These are phyloP conservation scores for Epinephelus awoara DNA, from an alignment of 2,797 vertebrate species.

Conservation along the genomic window DNA sequence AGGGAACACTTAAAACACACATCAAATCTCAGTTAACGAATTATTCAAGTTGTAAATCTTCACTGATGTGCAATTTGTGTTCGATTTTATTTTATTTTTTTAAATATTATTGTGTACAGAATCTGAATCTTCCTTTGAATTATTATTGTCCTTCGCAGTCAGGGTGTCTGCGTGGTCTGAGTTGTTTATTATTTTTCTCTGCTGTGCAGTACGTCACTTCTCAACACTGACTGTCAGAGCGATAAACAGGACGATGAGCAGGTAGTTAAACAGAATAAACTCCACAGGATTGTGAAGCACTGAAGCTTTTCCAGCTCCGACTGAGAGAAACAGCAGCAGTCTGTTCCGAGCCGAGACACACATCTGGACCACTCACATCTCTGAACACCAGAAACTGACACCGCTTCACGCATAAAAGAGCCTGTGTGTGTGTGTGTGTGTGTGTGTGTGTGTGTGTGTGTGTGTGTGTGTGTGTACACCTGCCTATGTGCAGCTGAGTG, in stretches of 20 bases:
- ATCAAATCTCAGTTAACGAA: no score
- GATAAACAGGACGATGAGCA: constrained; percentile 2
- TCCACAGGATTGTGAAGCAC: not conserved
- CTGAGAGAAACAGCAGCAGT: constrained; percentile 51
- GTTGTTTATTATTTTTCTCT: not conserved
- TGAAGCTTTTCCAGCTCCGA: constrained; percentile 30
- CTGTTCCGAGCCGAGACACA: constrained; percentile 56
- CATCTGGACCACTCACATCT: constrained; percentile 62
- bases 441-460: constrained; percentile 11
- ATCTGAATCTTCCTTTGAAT: no score
- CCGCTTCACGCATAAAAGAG: constrained; percentile 27
- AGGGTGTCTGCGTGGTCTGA: no score
- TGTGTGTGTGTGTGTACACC: constrained; percentile 35
- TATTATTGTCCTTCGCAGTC: no score
- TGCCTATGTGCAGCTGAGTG: constrained; percentile 11
- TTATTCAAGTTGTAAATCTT: no score
- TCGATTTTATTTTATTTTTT: no score
- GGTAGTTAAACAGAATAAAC: not conserved
- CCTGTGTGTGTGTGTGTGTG: constrained; percentile 35
- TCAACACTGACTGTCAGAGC: not conserved
- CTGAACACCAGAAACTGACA: constrained; percentile 47
- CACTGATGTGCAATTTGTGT: no score
- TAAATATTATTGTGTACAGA: no score
- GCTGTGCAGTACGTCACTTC: not conserved
- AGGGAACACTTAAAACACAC: no score